Evolutionary conservation across 2,888 invertebrate genomes (phyloP), one percentile per base, ranked within the genome.

Genomic region (Boloria euphrosyne): DNA sequence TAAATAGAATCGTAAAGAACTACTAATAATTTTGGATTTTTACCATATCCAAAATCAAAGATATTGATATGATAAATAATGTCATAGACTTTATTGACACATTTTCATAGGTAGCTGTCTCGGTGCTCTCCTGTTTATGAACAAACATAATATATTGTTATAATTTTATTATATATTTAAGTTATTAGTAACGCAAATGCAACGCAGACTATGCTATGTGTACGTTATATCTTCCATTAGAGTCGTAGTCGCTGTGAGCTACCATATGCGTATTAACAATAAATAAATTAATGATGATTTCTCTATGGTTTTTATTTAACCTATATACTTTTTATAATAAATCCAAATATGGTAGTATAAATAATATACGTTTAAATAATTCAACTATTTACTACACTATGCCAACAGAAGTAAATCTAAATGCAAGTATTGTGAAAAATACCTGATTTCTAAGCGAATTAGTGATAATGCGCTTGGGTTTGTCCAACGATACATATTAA

Each of bases 221-320:
- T 85, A 83, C 82, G 85, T 87, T 84, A 89, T 88, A 90, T 88
- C 91, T 91, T 91, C 91, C 90, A 91, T 85, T 91, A 90, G 90
- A 79, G 46, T 74, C 71, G 90, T 90, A 90, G 91, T 81, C 80
- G 88, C 90, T 89, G 85, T 86, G 89, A 86, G 86, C 88, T 86
- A 86, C 82, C 83, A 79, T 84, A 85, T 85, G 88, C 89, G 83
- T 90, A 87, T 85, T 84, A 85, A 86, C 82, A 86, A 87, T 86
- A 85, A 86, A 87, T 84, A 84, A 77, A 80, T 83, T 62, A 69
- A 71, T 69, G 62, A 70, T 63, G 67, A 71, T 70, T 70, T 68
- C 44, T 66, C n/a, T 54, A 22, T 61, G n/a, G 46, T 4, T 68
- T 66, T 68, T 68, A 65, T 66, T 67, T 57, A 2, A 10, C 31